Percentiles rank a stretch among this genome's conserved stretches.
Conservation (phyloP, 1,140 invertebrate genomes). For the Xylocopa sonorina region DNA sequence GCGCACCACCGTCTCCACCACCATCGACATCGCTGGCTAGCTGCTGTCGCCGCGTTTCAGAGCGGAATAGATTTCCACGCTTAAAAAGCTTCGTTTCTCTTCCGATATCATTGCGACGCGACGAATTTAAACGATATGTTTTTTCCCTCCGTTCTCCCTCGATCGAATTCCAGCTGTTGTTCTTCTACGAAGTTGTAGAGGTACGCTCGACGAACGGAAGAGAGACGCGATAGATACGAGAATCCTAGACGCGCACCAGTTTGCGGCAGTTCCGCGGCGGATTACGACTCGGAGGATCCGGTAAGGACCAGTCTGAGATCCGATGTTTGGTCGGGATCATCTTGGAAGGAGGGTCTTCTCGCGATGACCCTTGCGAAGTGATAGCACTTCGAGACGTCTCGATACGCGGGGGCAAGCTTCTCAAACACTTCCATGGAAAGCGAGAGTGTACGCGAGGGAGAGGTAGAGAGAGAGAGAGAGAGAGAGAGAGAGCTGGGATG, state of each 20-base stretch:
- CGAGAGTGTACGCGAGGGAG: not conserved
- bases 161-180: not conserved
- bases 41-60: too few species aligned
- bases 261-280: not conserved
- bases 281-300: not conserved
- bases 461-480: too few species aligned
- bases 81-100: conserved; percentile 14
- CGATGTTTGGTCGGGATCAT: conserved; percentile 24
- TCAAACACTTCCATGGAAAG: conserved; percentile 42
- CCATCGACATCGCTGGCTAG: too few species aligned
- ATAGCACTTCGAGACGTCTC: conserved; percentile 44
- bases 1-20: not conserved
- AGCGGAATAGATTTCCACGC: conserved; percentile 28
- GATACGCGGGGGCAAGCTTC: conserved; percentile 42
- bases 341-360: conserved; percentile 35
- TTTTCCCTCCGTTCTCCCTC: not conserved
- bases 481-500: too few species aligned
- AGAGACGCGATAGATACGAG: not conserved
- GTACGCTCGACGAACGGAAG: too few species aligned
- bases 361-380: conserved; percentile 24
- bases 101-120: conserved; percentile 13
- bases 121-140: conserved; percentile 5
- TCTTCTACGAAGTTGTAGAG: too few species aligned
- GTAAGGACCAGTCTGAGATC: not conserved
- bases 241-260: not conserved